Base-by-base conservation (phyloP, 2,113 vertebrate species). In the Trichechus manatus region DNA sequence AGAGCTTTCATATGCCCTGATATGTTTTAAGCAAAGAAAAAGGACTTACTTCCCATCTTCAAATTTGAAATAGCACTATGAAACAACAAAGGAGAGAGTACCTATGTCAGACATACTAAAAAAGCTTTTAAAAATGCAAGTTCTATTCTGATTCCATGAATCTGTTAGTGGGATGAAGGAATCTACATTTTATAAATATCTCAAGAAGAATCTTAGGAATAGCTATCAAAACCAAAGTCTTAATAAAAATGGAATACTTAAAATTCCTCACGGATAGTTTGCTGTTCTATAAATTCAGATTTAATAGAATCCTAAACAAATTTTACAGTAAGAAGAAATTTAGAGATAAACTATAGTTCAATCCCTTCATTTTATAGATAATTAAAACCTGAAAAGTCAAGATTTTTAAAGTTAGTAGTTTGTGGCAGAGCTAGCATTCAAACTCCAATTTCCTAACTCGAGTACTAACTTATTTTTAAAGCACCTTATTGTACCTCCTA, bases 271-370 rank as follows among this genome's bases (percentile, higher is more conserved):
- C 14, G 80, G 22, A 88, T 92, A 70, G 1, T 8, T 84, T 94
- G 7, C 64, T n/a, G 33, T 93, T 85, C 20, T 87, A 6, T 80
- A 75, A n/a, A 19, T 61, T 89, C 23, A 53, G n/a, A 36, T 70
- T 81, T 19, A 80, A 39, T 29, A 79, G 36, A 96, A 72, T 72
- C 56, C 29, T 42, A 90, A 93, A 84, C 19, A 93, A 85, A 81
- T 75, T 29, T 56, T 64, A 66, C 31, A 88, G 36, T 11, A 56
- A 63, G 13, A 22, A 92, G 36, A 39, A n/a, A 72, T 19, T 92
- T 83, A 81, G 20, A 44, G 44, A 61, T 44, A 77, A 89, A n/a
- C 20, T 61, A 10, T 66, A 44, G 7, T 59, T 10, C 6, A 68
- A 78, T n/a, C 15, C 3, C 29, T 6, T 87, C 2, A 31, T 75